Percentiles rank a stretch among this genome's conserved stretches.
These are phyloP conservation scores for Orientallactaga sibirica DNA, from an alignment of 2,797 vertebrate genomes.

Conservation along the genomic window DNA sequence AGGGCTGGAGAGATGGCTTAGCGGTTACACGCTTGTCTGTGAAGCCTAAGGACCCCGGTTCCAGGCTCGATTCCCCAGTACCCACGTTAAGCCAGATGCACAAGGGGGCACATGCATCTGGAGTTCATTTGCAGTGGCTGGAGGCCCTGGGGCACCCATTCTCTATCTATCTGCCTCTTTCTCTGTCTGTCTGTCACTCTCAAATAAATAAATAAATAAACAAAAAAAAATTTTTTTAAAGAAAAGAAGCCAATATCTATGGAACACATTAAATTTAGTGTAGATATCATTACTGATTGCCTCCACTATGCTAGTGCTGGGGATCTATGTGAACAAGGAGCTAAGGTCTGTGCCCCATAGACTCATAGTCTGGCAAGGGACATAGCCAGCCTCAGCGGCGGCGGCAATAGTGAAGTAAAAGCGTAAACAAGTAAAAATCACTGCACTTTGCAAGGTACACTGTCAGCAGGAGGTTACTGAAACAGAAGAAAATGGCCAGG, in stretches of 20 bases:
- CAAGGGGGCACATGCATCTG: no score
- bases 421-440: conserved; percentile 1
- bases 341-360: background rate
- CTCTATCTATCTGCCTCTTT: no score
- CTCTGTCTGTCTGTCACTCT: no score
- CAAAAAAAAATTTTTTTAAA: background rate
- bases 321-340: background rate
- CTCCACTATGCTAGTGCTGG: background rate
- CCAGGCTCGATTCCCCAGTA: no score
- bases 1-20: background rate
- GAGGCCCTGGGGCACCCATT: no score
- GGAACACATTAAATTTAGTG: background rate
- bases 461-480: background rate
- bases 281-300: background rate
- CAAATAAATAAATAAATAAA: no score
- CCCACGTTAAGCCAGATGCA: no score
- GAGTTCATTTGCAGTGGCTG: no score
- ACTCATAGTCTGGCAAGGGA: background rate
- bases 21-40: no score
- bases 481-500: background rate
- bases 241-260: conserved; percentile 22
- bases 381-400: background rate
- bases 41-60: no score
- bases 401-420: background rate
- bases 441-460: background rate